Base-by-base conservation (phyloP, 53 echinoderm and acorn worm genomes). In the Holothuria leucospilota region DNA sequence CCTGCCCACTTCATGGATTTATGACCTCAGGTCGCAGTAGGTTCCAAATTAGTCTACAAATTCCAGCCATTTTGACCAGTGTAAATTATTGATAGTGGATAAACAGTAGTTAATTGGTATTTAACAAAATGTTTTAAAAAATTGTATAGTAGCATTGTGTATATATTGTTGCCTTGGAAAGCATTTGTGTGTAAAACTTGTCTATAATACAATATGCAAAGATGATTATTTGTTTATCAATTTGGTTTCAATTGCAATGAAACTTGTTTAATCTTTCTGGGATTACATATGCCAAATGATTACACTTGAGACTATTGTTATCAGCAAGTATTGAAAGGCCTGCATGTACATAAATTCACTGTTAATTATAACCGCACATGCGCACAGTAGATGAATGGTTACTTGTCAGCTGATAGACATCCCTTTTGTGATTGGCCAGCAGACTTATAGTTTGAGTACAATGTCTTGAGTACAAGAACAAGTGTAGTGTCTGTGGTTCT, bases 131-230 rank as follows among this genome's bases (percentile, higher is more conserved):
- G 41, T 62, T 64, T 60, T 83, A 63, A 68, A 69, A 29, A 51
- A 64, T 23, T 69, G 52, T 85, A 39, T 83, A 69, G 62, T 23
- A 69, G 85, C 46, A 39, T 85, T 85, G 69, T 85, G 85, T 85
- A 71, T 71, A 68, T 85, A 71, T 85, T 67, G 66, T 56, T 85
- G 85, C 68, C 53, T 72, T 67, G 66, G 58, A 68, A 53, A 51
- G 52, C 68, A 68, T 46, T 56, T 58, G 85, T 85, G 69, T 85
- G 56, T 85, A 51, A 75, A 46, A 75, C 39, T 56, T 85, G 85
- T 85, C 51, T 85, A 68, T 85, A 26, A 26, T n/a, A 75, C 39
- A 75, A 51, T 75, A 75, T 75, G 75, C 75, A 75, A 75, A 75
- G 27, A 75, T 16, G 6, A 51, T 24, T 75, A 39, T 46, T 51